phyloP scores from a whole-genome alignment of 2,797 vertebrate genomes.

The Sebastes paucispinis region DNA sequence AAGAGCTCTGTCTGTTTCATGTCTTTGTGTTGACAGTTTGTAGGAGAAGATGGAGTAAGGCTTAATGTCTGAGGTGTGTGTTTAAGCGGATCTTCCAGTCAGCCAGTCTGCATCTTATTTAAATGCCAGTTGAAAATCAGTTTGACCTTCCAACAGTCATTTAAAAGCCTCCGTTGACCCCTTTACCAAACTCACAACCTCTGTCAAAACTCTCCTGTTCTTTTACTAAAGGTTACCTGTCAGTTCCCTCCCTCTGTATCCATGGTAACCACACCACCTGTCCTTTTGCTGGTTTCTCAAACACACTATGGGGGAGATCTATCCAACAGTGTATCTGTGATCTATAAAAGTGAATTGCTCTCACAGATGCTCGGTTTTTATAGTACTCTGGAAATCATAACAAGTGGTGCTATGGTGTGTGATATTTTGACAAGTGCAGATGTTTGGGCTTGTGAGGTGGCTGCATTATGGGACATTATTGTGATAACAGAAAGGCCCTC shows the following conservation, averaged over 20 bases:
- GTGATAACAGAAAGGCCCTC: constrained; percentile 63
- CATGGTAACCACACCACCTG: constrained; percentile 3
- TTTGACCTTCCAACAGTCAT: constrained; percentile 26
- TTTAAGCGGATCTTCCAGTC: constrained; percentile 5
- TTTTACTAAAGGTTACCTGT: constrained; percentile 24
- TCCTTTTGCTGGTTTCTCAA: constrained; percentile 24
- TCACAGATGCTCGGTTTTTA: constrained; percentile 63
- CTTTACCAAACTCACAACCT: constrained; percentile 6
- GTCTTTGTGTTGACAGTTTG: not conserved
- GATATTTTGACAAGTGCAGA: constrained; percentile 69
- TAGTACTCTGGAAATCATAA: constrained; percentile 69
- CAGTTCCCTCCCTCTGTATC: constrained; percentile 4
- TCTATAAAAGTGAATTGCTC: constrained; percentile 54
- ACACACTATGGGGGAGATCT: constrained; percentile 2
- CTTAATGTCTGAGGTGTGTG: constrained; percentile 13
- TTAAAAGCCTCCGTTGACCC: constrained; percentile 13
- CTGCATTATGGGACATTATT: constrained; percentile 48
- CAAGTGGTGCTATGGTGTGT: constrained; percentile 60
- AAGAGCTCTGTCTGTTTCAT: constrained; percentile 9
- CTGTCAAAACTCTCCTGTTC: constrained; percentile 2
- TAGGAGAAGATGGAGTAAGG: constrained; percentile 7
- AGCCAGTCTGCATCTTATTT: constrained; percentile 7
- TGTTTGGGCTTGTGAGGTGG: constrained; percentile 43
- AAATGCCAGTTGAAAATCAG: constrained; percentile 34
- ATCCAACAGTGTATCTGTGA: constrained; percentile 3